Evolutionary conservation across 2,113 vertebrate genomes (phyloP), one percentile per base, ranked within the genome.

Genomic region (Vulpes lagopus): DNA sequence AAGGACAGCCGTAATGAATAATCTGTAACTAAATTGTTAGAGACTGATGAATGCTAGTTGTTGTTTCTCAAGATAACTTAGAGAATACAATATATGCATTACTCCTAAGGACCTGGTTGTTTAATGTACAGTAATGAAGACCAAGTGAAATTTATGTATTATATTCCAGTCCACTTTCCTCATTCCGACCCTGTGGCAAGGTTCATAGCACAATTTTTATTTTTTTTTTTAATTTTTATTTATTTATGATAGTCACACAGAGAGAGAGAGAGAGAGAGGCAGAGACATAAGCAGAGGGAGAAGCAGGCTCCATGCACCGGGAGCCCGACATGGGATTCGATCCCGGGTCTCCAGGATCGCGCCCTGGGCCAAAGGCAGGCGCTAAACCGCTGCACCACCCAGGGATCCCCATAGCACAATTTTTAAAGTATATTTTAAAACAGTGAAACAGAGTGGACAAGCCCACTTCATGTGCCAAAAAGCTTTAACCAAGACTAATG

Each of bases 11-110:
- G 76, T 85, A 79, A 96, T 74, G 69, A 95, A 60, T 92, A 82
- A 93, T 85, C 65, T 80, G 17, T 55, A 93, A 93, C 53, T 91
- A 76, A 91, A 25, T 49, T 88, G 73, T 27, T 74, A 92, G 80
- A 93, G 67, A 88, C 38, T 59, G 27, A 94, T 23, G 27, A 91
- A 65, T 78, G 83, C 64, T 71, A 88, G 30, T 11, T 67, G 74
- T 38, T 85, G 69, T 83, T 95, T 97, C 94, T 94, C 84, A 78
- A 57, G 83, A 96, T 65, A 93, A 88, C 49, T 94, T 51, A 69
- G 71, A 94, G 20, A 78, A 65, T 43, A 84, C 19, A 91, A 65
- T 35, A 0, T 43, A 78, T 15, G n/a, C n/a, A 80, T 87, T 65
- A 86, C 57, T 95, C 73, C 60, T 25, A 60, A 94, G 87, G 55